Conservation (phyloP, 2,113 vertebrate genomes). For the Varanus salvator region DNA sequence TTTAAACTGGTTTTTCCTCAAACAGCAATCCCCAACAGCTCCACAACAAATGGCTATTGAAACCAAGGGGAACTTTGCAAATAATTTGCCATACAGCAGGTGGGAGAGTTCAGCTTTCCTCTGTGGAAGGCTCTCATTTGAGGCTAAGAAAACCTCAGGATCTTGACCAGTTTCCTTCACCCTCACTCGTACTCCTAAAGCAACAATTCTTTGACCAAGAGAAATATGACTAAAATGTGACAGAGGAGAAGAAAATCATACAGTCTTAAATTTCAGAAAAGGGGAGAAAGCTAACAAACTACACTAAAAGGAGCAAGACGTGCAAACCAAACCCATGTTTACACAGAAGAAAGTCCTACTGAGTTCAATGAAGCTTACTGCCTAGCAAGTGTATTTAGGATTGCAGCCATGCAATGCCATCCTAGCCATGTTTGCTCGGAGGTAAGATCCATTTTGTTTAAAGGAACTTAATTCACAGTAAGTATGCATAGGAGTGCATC, state of each 20-base stretch:
- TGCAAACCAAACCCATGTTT: neutral
- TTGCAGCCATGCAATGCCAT: neutral
- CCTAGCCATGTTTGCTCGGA: neutral
- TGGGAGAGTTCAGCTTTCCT: neutral
- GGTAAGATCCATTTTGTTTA: neutral
- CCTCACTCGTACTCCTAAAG: neutral
- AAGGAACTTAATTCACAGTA: neutral
- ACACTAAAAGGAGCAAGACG: neutral
- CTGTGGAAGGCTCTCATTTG: neutral
- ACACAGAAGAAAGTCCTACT: neutral
- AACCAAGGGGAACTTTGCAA: neutral
- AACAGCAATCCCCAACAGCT: neutral
- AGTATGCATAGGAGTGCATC: no score
- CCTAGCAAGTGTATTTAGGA: neutral
- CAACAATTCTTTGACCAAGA: neutral
- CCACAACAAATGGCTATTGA: neutral
- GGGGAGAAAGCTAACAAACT: neutral
- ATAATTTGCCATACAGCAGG: neutral
- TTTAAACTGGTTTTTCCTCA: neutral
- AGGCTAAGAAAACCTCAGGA: neutral
- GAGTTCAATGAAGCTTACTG: neutral
- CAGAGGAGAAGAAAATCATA: slow-evolving; percentile 19
- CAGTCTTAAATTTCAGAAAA: neutral
- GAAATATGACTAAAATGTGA: neutral
- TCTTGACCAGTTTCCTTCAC: neutral